Evolutionary conservation across 2,113 vertebrate genomes (phyloP).

Genomic region (Engraulis encrasicolus): DNA sequence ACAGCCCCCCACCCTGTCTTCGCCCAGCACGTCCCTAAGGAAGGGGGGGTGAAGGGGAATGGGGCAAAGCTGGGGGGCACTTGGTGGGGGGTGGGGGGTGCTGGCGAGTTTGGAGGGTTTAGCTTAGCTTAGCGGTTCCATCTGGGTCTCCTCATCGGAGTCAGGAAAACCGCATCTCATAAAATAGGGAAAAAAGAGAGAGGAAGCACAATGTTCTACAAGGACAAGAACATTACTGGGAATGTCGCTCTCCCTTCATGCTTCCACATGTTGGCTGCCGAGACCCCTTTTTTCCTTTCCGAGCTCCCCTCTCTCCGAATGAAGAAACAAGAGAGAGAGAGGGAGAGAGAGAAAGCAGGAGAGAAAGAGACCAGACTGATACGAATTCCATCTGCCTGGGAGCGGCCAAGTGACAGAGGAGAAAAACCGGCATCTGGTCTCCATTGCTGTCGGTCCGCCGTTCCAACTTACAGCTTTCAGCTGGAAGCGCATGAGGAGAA

Average conservation of each 20-base stretch:
- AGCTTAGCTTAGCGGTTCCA: slow-evolving; percentile 85
- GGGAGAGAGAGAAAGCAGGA: slow-evolving; percentile 44
- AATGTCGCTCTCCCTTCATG: slow-evolving; percentile 93
- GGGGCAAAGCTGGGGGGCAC: slow-evolving; percentile 56
- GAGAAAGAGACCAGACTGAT: slow-evolving; percentile 79
- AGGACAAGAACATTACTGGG: slow-evolving; percentile 99
- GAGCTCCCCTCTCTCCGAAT: slow-evolving; percentile 22
- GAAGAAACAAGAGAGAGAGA: slow-evolving; percentile 58
- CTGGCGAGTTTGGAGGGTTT: slow-evolving; percentile 70
- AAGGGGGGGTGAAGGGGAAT: slow-evolving; percentile 56
- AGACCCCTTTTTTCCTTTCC: slow-evolving; percentile 84
- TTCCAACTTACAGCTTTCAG: slow-evolving; percentile 88
- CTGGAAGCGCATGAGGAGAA: slow-evolving; percentile 86
- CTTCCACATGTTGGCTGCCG: slow-evolving; percentile 94
- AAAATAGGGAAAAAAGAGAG: slow-evolving; percentile 95
- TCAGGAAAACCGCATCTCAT: slow-evolving; percentile 99
- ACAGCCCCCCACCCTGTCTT: slow-evolving; percentile 69
- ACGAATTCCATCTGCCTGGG: slow-evolving; percentile 97
- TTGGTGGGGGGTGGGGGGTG: slow-evolving; percentile 58
- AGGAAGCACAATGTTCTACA: slow-evolving; percentile 99
- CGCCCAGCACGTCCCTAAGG: slow-evolving; percentile 70
- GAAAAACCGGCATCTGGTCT: slow-evolving; percentile 94
- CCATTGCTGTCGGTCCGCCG: slow-evolving; percentile 84
- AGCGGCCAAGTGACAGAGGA: slow-evolving; percentile 92
- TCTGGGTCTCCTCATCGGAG: slow-evolving; percentile 94